Evolutionary conservation across 2,797 vertebrate genomes (phyloP).

Genomic region (Sebastes variabilis): DNA sequence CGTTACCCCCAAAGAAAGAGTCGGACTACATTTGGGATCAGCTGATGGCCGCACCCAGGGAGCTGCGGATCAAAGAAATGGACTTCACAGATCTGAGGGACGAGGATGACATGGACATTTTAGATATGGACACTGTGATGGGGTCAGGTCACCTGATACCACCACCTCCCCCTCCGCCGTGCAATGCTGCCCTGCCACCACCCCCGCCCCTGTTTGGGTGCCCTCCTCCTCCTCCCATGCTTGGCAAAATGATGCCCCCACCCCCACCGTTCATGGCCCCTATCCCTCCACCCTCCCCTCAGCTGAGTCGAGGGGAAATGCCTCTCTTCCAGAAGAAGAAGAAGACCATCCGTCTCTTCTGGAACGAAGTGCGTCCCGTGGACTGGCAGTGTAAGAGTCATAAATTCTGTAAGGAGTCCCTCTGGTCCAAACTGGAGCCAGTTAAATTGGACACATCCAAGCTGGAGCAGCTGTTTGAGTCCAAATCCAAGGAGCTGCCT

Average conservation of each 20-base stretch:
- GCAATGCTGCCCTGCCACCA: conserved; percentile 85
- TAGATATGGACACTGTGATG: conserved; percentile 86
- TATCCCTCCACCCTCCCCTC: conserved; percentile 89
- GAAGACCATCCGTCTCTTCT: conserved; percentile 98
- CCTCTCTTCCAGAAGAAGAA: conserved; percentile 96
- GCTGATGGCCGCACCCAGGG: conserved; percentile 92
- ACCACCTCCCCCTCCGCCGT: conserved; percentile 87
- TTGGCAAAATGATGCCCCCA: conserved; percentile 90
- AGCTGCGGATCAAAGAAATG: conserved; percentile 97
- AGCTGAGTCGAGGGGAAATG: conserved; percentile 86
- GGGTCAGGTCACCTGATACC: conserved; percentile 83
- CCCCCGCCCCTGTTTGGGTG: conserved; percentile 89
- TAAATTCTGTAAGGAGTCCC: conserved; percentile 90
- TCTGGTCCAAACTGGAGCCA: conserved; percentile 97
- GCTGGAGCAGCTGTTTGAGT: conserved; percentile 98
- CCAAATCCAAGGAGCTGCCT: conserved; percentile 97
- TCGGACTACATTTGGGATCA: conserved; percentile 99
- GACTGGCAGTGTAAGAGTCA: conserved; percentile 93
- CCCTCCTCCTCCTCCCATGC: conserved; percentile 88
- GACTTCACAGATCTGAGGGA: conserved; percentile 97
- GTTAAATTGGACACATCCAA: conserved; percentile 96
- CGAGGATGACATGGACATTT: conserved; percentile 92
- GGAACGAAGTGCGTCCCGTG: conserved; percentile 95
- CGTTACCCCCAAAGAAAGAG: conserved; percentile 88
- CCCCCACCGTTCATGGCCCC: conserved; percentile 85